Conservation (phyloP, 2,113 vertebrate genomes). For the Melozone crissalis region DNA sequence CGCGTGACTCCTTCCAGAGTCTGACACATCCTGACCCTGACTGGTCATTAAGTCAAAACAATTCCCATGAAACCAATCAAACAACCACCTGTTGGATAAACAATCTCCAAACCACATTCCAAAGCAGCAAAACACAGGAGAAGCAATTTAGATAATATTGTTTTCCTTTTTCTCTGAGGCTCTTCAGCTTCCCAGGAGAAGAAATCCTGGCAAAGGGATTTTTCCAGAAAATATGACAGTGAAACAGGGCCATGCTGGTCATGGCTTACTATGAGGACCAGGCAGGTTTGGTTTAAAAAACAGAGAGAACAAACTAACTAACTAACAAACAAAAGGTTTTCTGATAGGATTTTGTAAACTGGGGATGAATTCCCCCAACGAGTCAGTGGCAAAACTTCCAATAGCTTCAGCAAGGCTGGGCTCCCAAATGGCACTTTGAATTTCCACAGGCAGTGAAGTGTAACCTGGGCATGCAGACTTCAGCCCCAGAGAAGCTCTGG, state of each 20-base stretch:
- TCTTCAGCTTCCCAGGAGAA: too few species aligned
- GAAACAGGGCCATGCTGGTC: background rate
- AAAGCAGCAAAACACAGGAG: too few species aligned
- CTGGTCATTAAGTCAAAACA: too few species aligned
- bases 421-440: background rate
- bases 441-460: background rate
- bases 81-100: too few species aligned
- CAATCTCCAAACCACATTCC: too few species aligned
- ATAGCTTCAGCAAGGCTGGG: background rate
- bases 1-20: too few species aligned
- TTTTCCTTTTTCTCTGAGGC: too few species aligned
- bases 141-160: too few species aligned
- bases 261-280: background rate
- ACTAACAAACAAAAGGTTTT: background rate
- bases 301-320: background rate
- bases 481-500: background rate
- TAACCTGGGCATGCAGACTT: background rate
- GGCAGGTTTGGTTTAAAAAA: background rate
- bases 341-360: background rate
- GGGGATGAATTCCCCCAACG: background rate
- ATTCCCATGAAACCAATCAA: too few species aligned
- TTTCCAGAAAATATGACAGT: too few species aligned
- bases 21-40: rapidly evolving
- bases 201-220: too few species aligned
- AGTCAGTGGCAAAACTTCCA: background rate